Conservation (phyloP, 2,888 invertebrate species). For the Agonopterix arenella region DNA sequence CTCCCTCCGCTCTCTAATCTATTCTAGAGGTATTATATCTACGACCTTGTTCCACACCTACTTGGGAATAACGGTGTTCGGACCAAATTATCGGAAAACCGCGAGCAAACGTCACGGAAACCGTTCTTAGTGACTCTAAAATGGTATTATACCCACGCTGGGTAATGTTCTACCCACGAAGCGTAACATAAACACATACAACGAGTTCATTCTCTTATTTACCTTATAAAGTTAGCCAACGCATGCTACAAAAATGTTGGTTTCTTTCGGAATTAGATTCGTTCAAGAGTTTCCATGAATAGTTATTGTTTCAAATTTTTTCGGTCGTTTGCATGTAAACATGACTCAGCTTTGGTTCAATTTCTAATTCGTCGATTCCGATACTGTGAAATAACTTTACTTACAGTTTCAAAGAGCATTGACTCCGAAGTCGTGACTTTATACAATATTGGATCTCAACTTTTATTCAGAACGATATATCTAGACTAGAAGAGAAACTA, state of each 20-base stretch:
- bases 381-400: constrained; percentile 5
- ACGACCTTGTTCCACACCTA: constrained; percentile 30
- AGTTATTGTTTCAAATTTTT: no score
- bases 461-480: neutral
- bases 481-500: no score
- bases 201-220: constrained; percentile 28
- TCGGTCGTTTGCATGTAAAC: no score
- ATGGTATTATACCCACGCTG: constrained; percentile 42
- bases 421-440: constrained; percentile 23
- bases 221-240: constrained; percentile 8
- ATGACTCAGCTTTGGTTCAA: no score
- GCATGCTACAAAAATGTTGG: neutral
- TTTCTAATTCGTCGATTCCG: no score
- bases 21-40: neutral
- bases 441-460: constrained; percentile 17
- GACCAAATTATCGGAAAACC: constrained; percentile 59
- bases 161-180: constrained; percentile 35
- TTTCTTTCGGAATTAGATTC: no score
- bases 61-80: constrained; percentile 51
- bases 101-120: constrained; percentile 40
- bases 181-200: constrained; percentile 47
- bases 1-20: neutral
- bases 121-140: constrained; percentile 43
- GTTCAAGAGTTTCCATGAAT: no score
- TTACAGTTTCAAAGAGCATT: constrained; percentile 22